Base-by-base conservation (phyloP, 2,797 vertebrate genomes). In the Cirrhinus mrigala region DNA sequence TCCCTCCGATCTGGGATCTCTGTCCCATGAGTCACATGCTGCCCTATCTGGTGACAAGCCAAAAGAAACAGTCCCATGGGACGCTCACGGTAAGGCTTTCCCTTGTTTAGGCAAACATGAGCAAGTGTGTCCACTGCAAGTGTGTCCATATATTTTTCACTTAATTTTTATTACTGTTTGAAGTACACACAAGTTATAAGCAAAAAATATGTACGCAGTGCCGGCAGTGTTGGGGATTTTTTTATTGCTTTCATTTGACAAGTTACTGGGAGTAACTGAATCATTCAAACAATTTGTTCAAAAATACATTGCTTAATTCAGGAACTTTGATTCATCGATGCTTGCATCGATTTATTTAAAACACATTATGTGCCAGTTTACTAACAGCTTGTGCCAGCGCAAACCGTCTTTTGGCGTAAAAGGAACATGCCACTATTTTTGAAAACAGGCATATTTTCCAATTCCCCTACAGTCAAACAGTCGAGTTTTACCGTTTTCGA, bases 1-100 rank as follows among this genome's bases (percentile, higher is more conserved):
- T 66, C 27, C 27, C 14, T 15, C 60, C 77, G 77, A 85, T 44
- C 80, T 76, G 60, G 58, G 27, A 83, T 62, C 46, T 78, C 62
- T 70, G 64, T 82, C 73, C 62, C 81, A 44, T 22, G 60, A 88
- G 84, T 84, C 68, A 78, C 64, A 69, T 74, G 76, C 64, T 56
- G 86, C 10, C 56, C 27, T 64, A 64, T 64, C 73, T 81, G 82
- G 62, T 76, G 44, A 66, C 9, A 18, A 68, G 79, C 86, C 81
- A 89, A 74, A 69, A 82, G 44, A 69, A 82, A 87, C 27, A 12
- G 60, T 70, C n/a, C 60, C 29, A 64, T 16, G 37, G 27, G 48
- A 80, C 24, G 7, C 64, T 46, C 64, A 18, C 4, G 60, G 46
- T 76, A 70, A 52, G 46, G 54, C 56, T 70, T 81, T 77, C 27